Evolutionary conservation across 2,888 invertebrate species (phyloP).

Genomic region (Lordiphosa fenestrarum): DNA sequence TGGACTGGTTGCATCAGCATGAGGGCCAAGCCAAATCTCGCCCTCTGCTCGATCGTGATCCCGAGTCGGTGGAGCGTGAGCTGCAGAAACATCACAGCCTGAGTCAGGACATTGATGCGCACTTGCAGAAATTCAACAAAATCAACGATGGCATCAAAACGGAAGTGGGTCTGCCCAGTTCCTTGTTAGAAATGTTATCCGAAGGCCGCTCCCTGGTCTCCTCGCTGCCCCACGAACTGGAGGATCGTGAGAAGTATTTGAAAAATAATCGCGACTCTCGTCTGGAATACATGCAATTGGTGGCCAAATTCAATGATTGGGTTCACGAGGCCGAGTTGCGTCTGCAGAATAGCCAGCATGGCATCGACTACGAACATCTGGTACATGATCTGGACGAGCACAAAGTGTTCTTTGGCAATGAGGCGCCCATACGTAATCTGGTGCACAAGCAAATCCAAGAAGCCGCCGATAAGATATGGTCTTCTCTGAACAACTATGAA

Average conservation of each 20-base stretch:
- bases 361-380: constrained; percentile 93
- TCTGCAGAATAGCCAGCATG: constrained; percentile 89
- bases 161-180: constrained; percentile 90
- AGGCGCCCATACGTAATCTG: constrained; percentile 88
- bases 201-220: constrained; percentile 90
- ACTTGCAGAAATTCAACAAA: constrained; percentile 86
- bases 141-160: constrained; percentile 87
- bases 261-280: constrained; percentile 88
- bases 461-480: constrained; percentile 93
- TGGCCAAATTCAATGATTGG: constrained; percentile 90
- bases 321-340: constrained; percentile 90
- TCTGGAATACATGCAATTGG: constrained; percentile 87
- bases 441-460: constrained; percentile 91
- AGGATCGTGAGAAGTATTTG: constrained; percentile 90
- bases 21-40: constrained; percentile 91
- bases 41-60: constrained; percentile 89
- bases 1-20: constrained; percentile 91
- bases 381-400: constrained; percentile 91
- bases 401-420: constrained; percentile 91
- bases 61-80: constrained; percentile 90
- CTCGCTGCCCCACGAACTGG: constrained; percentile 89
- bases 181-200: constrained; percentile 90
- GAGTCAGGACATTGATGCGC: constrained; percentile 85
- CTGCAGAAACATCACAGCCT: constrained; percentile 88
- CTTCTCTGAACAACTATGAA: constrained; percentile 89